Base-by-base conservation (phyloP, 1,140 invertebrate species). In the Choristoneura fumiferana region DNA sequence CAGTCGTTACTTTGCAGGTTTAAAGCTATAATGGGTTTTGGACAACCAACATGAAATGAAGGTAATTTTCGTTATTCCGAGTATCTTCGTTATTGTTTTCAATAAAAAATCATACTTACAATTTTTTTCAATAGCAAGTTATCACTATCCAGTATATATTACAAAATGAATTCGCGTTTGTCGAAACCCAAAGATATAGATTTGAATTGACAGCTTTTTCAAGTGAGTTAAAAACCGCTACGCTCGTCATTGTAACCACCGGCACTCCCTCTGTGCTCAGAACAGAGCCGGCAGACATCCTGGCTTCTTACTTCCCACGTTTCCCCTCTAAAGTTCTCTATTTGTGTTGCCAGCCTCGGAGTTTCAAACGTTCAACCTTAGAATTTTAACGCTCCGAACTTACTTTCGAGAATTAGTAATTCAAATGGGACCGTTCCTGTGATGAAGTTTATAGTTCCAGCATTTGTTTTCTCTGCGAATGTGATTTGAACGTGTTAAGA, bases 391-490 rank as follows among this genome's bases (percentile, higher is more conserved):
- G 58, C 45, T 57, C 52, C 54, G 63, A 69, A 57, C 57, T 65
- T 69, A 65, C 67, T 71, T 69, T 73, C 58, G 61, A 52, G 55
- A 60, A 73, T 76, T 67, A 73, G 71, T 73, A 76, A 68, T 73
- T 63, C 65, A 76, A 67, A 76, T 76, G 38, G 36, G 34, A 54
- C 60, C 36, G 60, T 59, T 59, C 58, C 22, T 29, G 22, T 57
- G 57, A n/a, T 40, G 34, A 37, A 55, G 54, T 67, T 61, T 40
- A 54, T 58, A 37, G 57, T 55, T 29, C n/a, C 1, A 22, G 43
- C 40, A 15, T 49, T 37, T 37, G 35, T 37, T 49, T 49, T 17
- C 4, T 17, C 8, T 49, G 22, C 2, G 22, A 29, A 6, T 29
- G 22, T 29, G 22, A 29, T 29, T 29, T 6, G 22, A n/a, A n/a